Percentiles rank a stretch among this genome's conserved stretches.
Evolutionary conservation across 2,113 vertebrate genomes (phyloP).

Genomic region (Hippocampus mohnikei): DNA sequence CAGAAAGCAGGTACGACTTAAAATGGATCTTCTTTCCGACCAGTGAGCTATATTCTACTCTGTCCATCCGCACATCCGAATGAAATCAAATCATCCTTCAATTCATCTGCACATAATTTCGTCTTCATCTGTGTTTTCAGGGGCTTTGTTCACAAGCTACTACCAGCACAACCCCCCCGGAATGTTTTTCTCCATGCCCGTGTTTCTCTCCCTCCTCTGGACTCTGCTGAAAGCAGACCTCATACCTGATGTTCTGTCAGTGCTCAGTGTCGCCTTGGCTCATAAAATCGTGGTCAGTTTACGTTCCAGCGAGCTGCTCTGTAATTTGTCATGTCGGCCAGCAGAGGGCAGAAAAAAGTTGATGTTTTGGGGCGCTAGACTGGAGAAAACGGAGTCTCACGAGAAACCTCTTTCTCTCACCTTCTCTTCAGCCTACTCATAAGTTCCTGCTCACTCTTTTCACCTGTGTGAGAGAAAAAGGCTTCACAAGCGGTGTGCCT

Average conservation of each 20-base stretch:
- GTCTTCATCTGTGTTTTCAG: slow-evolving; percentile 57
- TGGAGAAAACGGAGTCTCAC: too few species aligned
- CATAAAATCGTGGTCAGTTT: slow-evolving; percentile 79
- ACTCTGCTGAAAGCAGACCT: slow-evolving; percentile 74
- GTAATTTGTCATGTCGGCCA: background rate
- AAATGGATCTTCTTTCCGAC: too few species aligned
- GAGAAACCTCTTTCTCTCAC: background rate
- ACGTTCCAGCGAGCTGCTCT: slow-evolving; percentile 3
- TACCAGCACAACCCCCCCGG: slow-evolving; percentile 78
- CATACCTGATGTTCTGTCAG: slow-evolving; percentile 77
- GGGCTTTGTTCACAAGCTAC: slow-evolving; percentile 78
- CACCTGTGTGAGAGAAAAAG: slow-evolving; percentile 75
- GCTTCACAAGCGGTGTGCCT: slow-evolving; percentile 65
- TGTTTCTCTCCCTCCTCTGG: slow-evolving; percentile 77
- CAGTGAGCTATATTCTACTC: background rate
- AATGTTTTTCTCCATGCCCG: slow-evolving; percentile 69
- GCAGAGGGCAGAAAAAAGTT: background rate
- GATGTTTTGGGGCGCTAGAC: background rate
- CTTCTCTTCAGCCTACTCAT: slow-evolving; percentile 73
- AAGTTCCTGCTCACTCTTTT: slow-evolving; percentile 81
- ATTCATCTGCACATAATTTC: background rate
- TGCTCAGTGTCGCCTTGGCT: slow-evolving; percentile 68
- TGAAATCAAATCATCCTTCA: background rate
- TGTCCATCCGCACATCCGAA: background rate
- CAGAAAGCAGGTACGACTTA: slow-evolving; percentile 80